Percentiles rank a stretch among this genome's conserved stretches.
These are phyloP conservation scores for Grus americana DNA, from an alignment of 2,113 vertebrate species.

Conservation along the genomic window DNA sequence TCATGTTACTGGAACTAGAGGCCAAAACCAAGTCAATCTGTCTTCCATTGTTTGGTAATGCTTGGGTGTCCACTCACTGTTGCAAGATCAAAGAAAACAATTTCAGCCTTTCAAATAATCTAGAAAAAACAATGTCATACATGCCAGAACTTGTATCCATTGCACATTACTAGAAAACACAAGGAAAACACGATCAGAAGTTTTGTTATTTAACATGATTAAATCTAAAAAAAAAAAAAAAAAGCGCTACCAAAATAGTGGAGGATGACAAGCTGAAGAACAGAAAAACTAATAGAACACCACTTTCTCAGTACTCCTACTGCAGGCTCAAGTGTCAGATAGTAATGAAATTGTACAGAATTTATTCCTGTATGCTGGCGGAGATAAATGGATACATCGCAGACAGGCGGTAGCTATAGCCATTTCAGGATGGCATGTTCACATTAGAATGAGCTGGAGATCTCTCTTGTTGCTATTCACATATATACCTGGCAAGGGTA, in stretches of 20 bases:
- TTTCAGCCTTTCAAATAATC: neutral
- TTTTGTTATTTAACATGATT: neutral
- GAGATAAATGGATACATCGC: neutral
- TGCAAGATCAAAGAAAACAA: neutral
- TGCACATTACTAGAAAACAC: neutral
- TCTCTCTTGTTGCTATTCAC: neutral
- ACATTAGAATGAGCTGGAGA: neutral
- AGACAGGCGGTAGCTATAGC: neutral
- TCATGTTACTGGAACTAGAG: neutral
- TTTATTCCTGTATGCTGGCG: neutral
- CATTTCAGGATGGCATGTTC: neutral
- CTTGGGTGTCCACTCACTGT: neutral
- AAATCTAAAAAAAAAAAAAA: neutral
- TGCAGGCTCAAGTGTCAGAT: neutral
- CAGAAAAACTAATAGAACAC: neutral
- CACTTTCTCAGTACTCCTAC: neutral
- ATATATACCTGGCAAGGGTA: neutral
- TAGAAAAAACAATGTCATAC: neutral
- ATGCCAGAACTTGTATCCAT: neutral
- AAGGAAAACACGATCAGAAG: neutral
- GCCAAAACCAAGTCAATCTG: neutral
- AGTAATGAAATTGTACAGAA: neutral
- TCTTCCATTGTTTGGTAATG: neutral
- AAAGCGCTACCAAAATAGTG: neutral
- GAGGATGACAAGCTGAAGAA: neutral